phyloP scores from a whole-genome alignment of 2,797 vertebrate genomes.

The Mormyrus hasselquistii region DNA sequence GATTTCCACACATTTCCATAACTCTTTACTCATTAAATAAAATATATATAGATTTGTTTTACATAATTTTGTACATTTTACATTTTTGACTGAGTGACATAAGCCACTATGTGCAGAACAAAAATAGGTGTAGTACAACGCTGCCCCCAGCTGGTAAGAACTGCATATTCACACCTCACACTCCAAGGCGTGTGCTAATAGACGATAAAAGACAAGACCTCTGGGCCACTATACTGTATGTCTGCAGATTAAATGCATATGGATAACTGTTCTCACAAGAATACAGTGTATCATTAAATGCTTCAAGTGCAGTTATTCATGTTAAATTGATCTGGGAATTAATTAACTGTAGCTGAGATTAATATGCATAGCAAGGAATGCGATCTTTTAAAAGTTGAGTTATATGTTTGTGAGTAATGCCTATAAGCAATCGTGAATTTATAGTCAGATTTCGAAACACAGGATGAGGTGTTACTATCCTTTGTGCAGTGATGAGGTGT shows the following conservation, averaged over 20 bases:
- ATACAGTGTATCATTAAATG: neutral
- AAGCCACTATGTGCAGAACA: neutral
- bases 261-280: neutral
- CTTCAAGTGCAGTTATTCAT: neutral
- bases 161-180: neutral
- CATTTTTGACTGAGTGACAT: neutral
- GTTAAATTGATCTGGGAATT: neutral
- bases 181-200: neutral
- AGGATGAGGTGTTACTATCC: too few species aligned
- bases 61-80: neutral
- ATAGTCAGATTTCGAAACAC: neutral
- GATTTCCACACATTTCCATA: neutral
- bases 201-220: neutral
- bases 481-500: too few species aligned
- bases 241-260: neutral
- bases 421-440: neutral
- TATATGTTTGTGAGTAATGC: neutral
- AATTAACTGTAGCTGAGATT: neutral
- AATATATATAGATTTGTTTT: neutral
- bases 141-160: constrained; percentile 17
- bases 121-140: neutral
- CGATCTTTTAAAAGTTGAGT: neutral
- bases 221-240: neutral
- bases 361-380: neutral
- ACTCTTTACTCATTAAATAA: too few species aligned